Evolutionary conservation across 2,888 invertebrate species (phyloP), one percentile per base, ranked within the genome.

Genomic region (Tachina grossa): DNA sequence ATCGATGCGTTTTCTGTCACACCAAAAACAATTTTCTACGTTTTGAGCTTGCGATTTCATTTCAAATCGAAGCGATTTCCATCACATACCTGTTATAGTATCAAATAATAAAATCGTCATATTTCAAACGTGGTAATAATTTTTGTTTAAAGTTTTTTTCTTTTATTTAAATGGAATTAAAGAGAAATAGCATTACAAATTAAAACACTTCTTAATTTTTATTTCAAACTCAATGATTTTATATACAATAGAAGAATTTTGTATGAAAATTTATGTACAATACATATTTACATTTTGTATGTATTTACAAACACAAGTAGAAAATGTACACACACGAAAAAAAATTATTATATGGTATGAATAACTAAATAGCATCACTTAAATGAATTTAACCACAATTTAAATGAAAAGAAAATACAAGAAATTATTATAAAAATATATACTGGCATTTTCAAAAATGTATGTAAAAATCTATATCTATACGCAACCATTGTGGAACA

Each of bases 351-450:
- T 78, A 39, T 61, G 78, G 82, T 83, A 83, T 82, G 71, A 81
- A 78, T 83, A 68, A 84, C 83, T 84, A 84, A 84, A 86, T 86
- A 83, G 83, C 80, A 83, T 83, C 81, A 86, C 77, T 86, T 86
- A 86, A 84, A 86, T 78, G 74, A 86, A 84, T 78, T 84, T 86
- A 83, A 81, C 83, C 83, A 81, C 80, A 86, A 83, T 69, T 78
- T 75, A 81, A 86, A 83, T 72, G 68, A 66, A 79, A 82, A 61
- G 49, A 49, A 82, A 61, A 71, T 83, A 81, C 75, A 79, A 79
- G 43, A 51, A 57, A 71, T 66, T 69, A 13, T 31, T 69, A 57
- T 57, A 9, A 39, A 78, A n/a, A 22, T 51, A 68, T 45, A 63
- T 9, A 76, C 66, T 68, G 59, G 45, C 13, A 74, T 49, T 41